A percentile compares a stretch with the other conserved stretches of the same genome.
Evolutionary conservation across 1,140 invertebrate species (phyloP).

Genomic region (Euura saliciscinereae): DNA sequence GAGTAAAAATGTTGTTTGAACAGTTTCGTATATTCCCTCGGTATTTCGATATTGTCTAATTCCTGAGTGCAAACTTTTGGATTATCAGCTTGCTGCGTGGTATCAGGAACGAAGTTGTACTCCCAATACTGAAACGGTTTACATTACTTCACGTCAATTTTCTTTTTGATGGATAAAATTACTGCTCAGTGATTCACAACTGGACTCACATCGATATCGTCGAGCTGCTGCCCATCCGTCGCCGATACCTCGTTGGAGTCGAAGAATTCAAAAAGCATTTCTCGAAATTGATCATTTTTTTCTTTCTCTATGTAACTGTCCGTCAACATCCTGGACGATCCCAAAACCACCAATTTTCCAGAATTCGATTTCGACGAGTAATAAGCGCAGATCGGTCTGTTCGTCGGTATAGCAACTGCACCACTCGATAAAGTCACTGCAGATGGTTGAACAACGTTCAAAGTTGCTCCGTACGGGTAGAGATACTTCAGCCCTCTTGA

Average conservation of each 20-base stretch:
- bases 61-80: slow-evolving; percentile 88
- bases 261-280: slow-evolving; percentile 87
- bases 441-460: slow-evolving; percentile 92
- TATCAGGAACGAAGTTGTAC: slow-evolving; percentile 91
- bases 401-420: slow-evolving; percentile 90
- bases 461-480: slow-evolving; percentile 94
- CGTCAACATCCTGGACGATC: slow-evolving; percentile 78
- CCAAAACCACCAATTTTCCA: slow-evolving; percentile 79
- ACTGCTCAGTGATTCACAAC: slow-evolving; percentile 18
- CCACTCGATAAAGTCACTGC: slow-evolving; percentile 90
- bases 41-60: slow-evolving; percentile 71
- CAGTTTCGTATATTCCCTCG: slow-evolving; percentile 80
- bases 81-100: slow-evolving; percentile 79
- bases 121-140: slow-evolving; percentile 78
- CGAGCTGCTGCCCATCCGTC: slow-evolving; percentile 78
- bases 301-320: slow-evolving; percentile 94
- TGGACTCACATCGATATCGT: slow-evolving; percentile 86
- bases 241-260: slow-evolving; percentile 73
- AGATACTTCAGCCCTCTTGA: slow-evolving; percentile 81
- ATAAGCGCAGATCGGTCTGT: slow-evolving; percentile 89
- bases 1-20: slow-evolving; percentile 90
- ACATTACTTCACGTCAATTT: slow-evolving; percentile 17
- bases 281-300: slow-evolving; percentile 89
- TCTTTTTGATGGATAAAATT: slow-evolving; percentile 12
- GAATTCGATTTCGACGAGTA: slow-evolving; percentile 67